These are phyloP conservation scores for Micromesistius poutassou DNA, from an alignment of 2,797 vertebrate species.

Conservation along the genomic window DNA sequence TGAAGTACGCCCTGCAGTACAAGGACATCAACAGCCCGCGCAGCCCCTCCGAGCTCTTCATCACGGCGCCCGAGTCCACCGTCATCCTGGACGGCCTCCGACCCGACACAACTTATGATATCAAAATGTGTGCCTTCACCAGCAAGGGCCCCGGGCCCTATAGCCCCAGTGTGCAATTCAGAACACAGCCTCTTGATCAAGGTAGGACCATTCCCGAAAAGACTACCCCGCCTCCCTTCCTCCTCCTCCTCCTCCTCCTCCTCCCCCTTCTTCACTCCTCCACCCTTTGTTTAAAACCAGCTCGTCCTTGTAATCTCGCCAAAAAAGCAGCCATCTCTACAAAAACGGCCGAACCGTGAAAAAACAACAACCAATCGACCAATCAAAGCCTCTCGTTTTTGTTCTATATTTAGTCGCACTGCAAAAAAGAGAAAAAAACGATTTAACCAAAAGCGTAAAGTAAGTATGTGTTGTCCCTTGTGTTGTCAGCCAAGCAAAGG, in stretches of 20 bases:
- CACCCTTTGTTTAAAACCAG: slow-evolving; percentile 40
- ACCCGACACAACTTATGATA: slow-evolving; percentile 98
- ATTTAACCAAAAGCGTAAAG: slow-evolving; percentile 35
- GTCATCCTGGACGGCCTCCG: slow-evolving; percentile 91
- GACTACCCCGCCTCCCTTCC: slow-evolving; percentile 42
- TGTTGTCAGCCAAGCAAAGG: slow-evolving; percentile 62
- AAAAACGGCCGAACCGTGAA: not conserved
- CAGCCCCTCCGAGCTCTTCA: slow-evolving; percentile 89
- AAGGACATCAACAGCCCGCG: slow-evolving; percentile 97
- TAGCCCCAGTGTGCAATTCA: slow-evolving; percentile 99
- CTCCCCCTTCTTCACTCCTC: not conserved
- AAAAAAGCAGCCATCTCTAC: slow-evolving; percentile 2
- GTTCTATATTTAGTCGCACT: too few relatives aligned
- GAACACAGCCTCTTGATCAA: slow-evolving; percentile 99
- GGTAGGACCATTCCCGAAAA: slow-evolving; percentile 94
- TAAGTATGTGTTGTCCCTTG: slow-evolving; percentile 65
- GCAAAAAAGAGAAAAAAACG: slow-evolving; percentile 11
- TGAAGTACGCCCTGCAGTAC: slow-evolving; percentile 93
- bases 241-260: slow-evolving; percentile 44
- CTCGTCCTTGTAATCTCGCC: slow-evolving; percentile 10
- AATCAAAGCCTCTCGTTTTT: too few relatives aligned
- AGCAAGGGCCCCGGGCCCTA: slow-evolving; percentile 98
- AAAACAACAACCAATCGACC: not conserved
- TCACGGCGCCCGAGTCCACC: slow-evolving; percentile 88
- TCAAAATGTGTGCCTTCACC: slow-evolving; percentile 99